Base-by-base conservation (phyloP, 2,113 vertebrate species). In the Halcyon senegalensis region DNA sequence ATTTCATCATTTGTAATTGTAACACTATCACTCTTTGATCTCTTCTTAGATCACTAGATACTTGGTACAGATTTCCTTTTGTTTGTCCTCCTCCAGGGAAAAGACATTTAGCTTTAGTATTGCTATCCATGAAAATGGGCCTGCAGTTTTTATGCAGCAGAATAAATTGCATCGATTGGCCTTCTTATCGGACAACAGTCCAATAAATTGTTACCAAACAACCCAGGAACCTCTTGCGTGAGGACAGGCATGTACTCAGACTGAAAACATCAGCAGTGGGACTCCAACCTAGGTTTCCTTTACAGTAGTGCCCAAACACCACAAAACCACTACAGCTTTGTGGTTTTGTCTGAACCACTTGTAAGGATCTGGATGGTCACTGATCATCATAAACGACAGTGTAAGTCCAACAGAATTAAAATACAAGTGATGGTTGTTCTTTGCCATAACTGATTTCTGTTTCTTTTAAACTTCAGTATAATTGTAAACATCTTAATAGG, bases 21-120 rank as follows among this genome's bases (percentile, higher is more conserved):
- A 88, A 86, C 59, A 37, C 70, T 74, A 92, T 73, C 75, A 68
- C 53, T 95, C 86, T 70, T 70, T n/a, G 25, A 35, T 79, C 87
- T 93, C 87, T 43, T 68, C 92, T 95, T 90, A 79, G 75, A 95
- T 94, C 70, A 62, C 56, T 51, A 17, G 13, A 63, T 66, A 70
- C 89, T 93, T 76, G 81, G 85, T 31, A 43, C 31, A 93, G 74
- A 31, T 60, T 72, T 69, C 35, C 95, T 77, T 59, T 46, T 80
- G 70, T 80, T 84, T 66, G 69, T 28, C 31, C 66, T 91, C 74
- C 85, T 75, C 72, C 59, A 77, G 89, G 85, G 44, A 94, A 67
- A 73, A 76, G 17, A 39, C 55, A 16, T 55, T 63, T 60, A 20
- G 24, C 75, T 84, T 76, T 2, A 74, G 85, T 24, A 17, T 33